Base-by-base conservation (phyloP, 2,113 vertebrate genomes). In the Salvelinus alpinus region DNA sequence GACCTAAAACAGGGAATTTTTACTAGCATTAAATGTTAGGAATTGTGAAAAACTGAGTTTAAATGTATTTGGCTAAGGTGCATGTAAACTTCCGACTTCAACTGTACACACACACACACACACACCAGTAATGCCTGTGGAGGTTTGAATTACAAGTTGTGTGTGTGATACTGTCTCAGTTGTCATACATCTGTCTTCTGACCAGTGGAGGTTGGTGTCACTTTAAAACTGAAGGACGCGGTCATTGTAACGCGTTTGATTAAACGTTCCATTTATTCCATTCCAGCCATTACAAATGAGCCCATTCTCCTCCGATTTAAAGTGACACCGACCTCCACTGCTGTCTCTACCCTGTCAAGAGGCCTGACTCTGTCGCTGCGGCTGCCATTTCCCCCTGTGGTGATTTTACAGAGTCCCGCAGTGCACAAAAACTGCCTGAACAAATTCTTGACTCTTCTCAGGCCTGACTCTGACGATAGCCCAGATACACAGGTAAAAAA, bases 381-480 rank as follows among this genome's bases (percentile, higher is more conserved):
- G 9, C 38, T 44, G 38, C 66, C 73, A 79, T 24, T 3, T 44
- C 38, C n/a, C 27, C n/a, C 64, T 7, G 38, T 29, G 4, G 16
- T 27, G 14, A 18, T 29, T 25, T 24, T 34, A 84, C 27, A 79
- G 38, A 38, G 22, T 60, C 72, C 70, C 9, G 38, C 38, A 72
- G 65, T 20, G 64, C 65, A 76, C 68, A 74, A 77, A 29, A 82
- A 73, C 51, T 72, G 74, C 54, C 74, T 86, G 18, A 80, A 70
- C 64, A 54, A 69, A 60, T 71, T 66, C 78, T 74, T 78, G 66
- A 86, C 27, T 82, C 48, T 60, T 44, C 81, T 78, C 67, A 86
- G 70, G 68, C 84, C 84, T 88, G 72, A 88, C 78, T 44, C 78
- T 44, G 38, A 44, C 38, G 78, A 77, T 78, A 81, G 51, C 78